A percentile compares a stretch with the other conserved stretches of the same genome.
Conservation (phyloP, 2,797 vertebrate genomes). For the Malurus splendens region DNA sequence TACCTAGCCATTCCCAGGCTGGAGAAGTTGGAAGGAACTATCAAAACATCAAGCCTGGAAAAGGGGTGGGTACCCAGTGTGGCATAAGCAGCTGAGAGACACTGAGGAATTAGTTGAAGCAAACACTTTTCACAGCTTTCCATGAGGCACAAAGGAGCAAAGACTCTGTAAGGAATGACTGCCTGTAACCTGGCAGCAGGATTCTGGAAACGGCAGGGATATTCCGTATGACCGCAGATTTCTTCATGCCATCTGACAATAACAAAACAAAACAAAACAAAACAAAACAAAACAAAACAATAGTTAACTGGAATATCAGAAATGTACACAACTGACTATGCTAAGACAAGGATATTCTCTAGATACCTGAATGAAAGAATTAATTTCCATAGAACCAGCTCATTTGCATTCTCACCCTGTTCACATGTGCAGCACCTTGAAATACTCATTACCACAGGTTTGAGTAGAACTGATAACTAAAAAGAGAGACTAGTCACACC, state of each 20-base stretch:
- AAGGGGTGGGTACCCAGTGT: slow-evolving; percentile 90
- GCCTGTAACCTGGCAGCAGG: slow-evolving; percentile 70
- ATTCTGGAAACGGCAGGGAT: slow-evolving; percentile 87
- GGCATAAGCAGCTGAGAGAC: slow-evolving; percentile 83
- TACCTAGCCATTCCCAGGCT: slow-evolving; percentile 98
- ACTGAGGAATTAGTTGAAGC: slow-evolving; percentile 79
- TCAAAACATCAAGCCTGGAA: slow-evolving; percentile 87
- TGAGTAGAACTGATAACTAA: background rate
- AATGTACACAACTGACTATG: background rate
- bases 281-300: background rate
- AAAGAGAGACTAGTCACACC: background rate
- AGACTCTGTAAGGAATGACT: slow-evolving; percentile 87
- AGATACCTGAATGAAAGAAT: background rate
- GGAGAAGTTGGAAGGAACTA: slow-evolving; percentile 91
- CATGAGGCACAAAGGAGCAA: slow-evolving; percentile 79
- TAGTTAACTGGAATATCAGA: background rate
- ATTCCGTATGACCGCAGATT: slow-evolving; percentile 79
- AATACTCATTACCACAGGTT: background rate
- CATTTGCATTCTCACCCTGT: background rate
- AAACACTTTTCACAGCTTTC: slow-evolving; percentile 73
- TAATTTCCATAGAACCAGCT: background rate
- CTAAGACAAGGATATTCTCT: background rate
- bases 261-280: background rate
- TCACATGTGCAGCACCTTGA: background rate
- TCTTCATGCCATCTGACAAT: slow-evolving; percentile 38